Conservation (phyloP, 1,140 invertebrate genomes). For the Diprion similis region DNA sequence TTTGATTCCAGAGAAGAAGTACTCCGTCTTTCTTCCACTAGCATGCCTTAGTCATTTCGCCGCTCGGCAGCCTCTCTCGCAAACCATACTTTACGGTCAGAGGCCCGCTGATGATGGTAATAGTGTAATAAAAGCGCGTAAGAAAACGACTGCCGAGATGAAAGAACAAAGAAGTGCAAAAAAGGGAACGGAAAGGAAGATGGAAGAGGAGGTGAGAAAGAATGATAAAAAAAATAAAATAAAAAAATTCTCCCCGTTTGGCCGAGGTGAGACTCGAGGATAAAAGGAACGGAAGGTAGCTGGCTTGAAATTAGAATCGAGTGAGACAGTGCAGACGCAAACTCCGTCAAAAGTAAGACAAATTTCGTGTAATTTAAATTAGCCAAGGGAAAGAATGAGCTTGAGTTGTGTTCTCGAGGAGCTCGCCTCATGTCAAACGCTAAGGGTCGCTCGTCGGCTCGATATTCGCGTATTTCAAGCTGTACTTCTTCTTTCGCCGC, state of each 20-base stretch:
- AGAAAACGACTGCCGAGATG: constrained; percentile 32
- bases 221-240: not conserved
- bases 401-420: constrained; percentile 20
- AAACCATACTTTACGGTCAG: constrained; percentile 24
- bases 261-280: not conserved
- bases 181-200: constrained; percentile 20
- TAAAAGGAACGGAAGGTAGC: constrained; percentile 1
- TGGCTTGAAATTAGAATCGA: constrained; percentile 33
- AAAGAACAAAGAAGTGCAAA: constrained; percentile 34
- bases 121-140: constrained; percentile 33
- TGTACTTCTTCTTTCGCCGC: not conserved
- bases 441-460: constrained; percentile 10
- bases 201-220: constrained; percentile 25
- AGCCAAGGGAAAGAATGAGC: constrained; percentile 25
- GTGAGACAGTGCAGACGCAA: constrained; percentile 26
- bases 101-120: constrained; percentile 16
- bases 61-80: constrained; percentile 6
- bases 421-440: not conserved
- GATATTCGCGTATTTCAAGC: not conserved
- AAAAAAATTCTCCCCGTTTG: not conserved
- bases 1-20: constrained; percentile 15
- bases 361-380: constrained; percentile 43
- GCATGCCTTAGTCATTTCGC: constrained; percentile 18
- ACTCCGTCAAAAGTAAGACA: constrained; percentile 38
- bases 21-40: constrained; percentile 25